Evolutionary conservation across 2,113 vertebrate genomes (phyloP).

Genomic region (Anoplopoma fimbria): DNA sequence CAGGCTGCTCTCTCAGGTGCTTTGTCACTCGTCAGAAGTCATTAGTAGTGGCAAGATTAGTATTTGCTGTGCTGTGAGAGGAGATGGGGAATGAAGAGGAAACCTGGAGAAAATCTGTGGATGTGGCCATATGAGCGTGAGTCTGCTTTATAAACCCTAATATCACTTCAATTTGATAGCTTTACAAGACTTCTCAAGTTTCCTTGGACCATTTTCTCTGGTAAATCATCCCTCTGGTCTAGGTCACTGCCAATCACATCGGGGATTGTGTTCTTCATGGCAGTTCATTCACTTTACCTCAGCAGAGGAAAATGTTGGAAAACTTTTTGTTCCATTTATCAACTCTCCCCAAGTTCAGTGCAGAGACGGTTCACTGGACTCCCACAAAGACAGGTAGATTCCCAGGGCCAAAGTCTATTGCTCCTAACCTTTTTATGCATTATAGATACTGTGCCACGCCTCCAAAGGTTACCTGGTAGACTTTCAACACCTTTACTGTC

Average conservation of each 20-base stretch:
- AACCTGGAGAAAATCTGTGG: slow-evolving; percentile 56
- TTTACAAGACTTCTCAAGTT: slow-evolving; percentile 64
- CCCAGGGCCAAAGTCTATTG: slow-evolving; percentile 10
- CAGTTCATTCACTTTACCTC: slow-evolving; percentile 53
- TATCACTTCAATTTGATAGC: slow-evolving; percentile 60
- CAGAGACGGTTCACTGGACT: slow-evolving; percentile 21
- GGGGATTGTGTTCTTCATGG: slow-evolving; percentile 50
- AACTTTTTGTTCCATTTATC: slow-evolving; percentile 43
- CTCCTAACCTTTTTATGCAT: slow-evolving; percentile 33
- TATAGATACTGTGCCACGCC: slow-evolving; percentile 7
- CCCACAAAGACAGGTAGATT: slow-evolving; percentile 21
- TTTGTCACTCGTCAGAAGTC: slow-evolving; percentile 85
- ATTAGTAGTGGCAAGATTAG: slow-evolving; percentile 82
- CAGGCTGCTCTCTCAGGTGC: slow-evolving; percentile 71
- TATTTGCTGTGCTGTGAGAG: slow-evolving; percentile 64
- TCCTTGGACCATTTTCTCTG: slow-evolving; percentile 57
- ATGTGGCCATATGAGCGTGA: slow-evolving; percentile 37
- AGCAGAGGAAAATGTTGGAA: slow-evolving; percentile 45
- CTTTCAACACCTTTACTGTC: slow-evolving; percentile 29
- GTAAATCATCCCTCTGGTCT: slow-evolving; percentile 61
- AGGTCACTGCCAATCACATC: slow-evolving; percentile 56
- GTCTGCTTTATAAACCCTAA: slow-evolving; percentile 70
- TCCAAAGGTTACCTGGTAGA: slow-evolving; percentile 18
- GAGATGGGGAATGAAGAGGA: slow-evolving; percentile 51
- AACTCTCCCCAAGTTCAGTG: slow-evolving; percentile 44